These are phyloP conservation scores for Plecotus auritus DNA, from an alignment of 2,113 vertebrate species.

Conservation along the genomic window DNA sequence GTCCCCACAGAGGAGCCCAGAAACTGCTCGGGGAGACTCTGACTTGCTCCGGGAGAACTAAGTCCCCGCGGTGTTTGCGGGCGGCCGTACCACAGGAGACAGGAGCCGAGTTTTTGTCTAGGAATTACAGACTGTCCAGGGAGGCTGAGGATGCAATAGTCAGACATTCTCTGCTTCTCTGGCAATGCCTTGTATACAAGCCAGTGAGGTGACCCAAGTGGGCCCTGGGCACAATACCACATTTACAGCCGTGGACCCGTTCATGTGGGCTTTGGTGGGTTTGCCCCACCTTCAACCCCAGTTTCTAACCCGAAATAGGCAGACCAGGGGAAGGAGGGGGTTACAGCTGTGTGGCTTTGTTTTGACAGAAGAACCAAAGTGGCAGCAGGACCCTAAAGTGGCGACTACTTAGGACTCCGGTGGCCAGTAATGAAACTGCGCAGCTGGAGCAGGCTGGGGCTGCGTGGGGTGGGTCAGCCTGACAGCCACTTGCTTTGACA, in stretches of 20 bases:
- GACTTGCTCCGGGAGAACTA: not conserved
- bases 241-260: fast-evolving
- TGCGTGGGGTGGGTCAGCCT: not conserved
- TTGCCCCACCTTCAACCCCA: fast-evolving
- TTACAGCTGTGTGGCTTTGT: not conserved
- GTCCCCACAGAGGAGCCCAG: not conserved
- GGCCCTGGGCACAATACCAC: not conserved
- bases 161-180: too few relatives aligned
- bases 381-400: not conserved
- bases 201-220: too few relatives aligned
- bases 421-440: not conserved
- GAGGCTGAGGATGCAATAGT: too few relatives aligned
- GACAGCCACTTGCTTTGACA: too few relatives aligned
- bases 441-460: not conserved
- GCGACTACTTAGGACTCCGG: not conserved
- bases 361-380: not conserved
- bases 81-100: not conserved
- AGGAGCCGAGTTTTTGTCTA: not conserved
- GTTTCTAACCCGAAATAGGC: not conserved
- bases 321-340: not conserved
- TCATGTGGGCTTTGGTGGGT: not conserved
- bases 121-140: not conserved
- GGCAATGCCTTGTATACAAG: too few relatives aligned
- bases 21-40: not conserved
- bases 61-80: not conserved